Evolutionary conservation across 2,888 invertebrate species (phyloP).

Genomic region (Spisula subtruncata): DNA sequence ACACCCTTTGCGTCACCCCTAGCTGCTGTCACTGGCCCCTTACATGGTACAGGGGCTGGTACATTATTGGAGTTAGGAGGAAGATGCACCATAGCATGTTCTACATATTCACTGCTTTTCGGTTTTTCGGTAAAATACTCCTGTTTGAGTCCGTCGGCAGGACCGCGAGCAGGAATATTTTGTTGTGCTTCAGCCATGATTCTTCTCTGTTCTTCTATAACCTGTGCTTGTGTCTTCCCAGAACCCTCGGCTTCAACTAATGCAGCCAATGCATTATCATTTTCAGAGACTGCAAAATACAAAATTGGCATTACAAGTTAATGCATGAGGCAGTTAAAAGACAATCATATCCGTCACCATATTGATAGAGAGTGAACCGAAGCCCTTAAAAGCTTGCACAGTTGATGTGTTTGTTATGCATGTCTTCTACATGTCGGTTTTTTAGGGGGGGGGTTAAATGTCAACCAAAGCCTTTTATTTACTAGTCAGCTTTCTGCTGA

Average conservation of each 20-base stretch:
- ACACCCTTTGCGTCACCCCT: conserved; percentile 56
- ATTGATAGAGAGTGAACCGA: too few relatives aligned
- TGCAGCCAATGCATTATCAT: conserved; percentile 19
- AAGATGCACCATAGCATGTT: conserved; percentile 22
- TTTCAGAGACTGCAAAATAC: neutral
- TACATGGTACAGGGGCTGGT: neutral
- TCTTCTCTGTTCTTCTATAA: conserved; percentile 71
- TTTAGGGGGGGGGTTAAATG: too few relatives aligned
- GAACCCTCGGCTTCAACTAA: conserved; percentile 22
- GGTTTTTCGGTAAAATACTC: neutral
- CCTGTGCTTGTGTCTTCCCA: conserved; percentile 50
- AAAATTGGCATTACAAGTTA: too few relatives aligned
- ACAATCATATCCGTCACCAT: too few relatives aligned
- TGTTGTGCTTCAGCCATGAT: conserved; percentile 60
- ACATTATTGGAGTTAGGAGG: conserved; percentile 6
- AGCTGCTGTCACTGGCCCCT: neutral
- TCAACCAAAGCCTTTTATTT: too few relatives aligned
- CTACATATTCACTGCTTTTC: conserved; percentile 7
- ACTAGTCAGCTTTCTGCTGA: too few relatives aligned
- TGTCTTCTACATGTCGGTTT: too few relatives aligned
- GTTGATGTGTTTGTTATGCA: too few relatives aligned
- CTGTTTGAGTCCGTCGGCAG: conserved; percentile 23
- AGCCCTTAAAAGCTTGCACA: too few relatives aligned
- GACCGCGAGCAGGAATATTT: neutral
- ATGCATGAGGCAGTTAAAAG: too few relatives aligned